Evolutionary conservation across 1,140 invertebrate species (phyloP).

Genomic region (Acromyrmex charruanus): DNA sequence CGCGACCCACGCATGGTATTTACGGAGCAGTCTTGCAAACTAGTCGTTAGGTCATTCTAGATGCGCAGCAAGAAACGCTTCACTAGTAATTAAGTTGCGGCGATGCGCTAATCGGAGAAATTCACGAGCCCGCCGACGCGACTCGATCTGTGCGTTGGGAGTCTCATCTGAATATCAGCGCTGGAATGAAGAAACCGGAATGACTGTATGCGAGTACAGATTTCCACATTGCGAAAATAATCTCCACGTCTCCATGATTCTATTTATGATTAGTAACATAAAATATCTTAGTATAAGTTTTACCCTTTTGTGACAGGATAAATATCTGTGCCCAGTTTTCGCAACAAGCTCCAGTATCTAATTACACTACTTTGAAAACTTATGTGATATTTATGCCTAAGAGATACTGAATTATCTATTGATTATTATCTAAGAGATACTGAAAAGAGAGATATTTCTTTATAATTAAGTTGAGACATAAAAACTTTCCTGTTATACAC

Average conservation of each 20-base stretch:
- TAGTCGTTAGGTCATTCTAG: constrained; percentile 59
- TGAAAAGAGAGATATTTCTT: background rate
- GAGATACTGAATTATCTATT: background rate
- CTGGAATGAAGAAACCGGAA: constrained; percentile 8
- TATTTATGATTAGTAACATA: background rate
- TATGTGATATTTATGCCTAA: background rate
- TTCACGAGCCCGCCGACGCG: constrained; percentile 64
- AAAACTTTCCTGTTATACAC: background rate
- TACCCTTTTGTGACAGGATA: background rate
- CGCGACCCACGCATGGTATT: constrained; percentile 17
- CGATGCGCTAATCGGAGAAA: constrained; percentile 71
- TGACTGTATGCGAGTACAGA: background rate
- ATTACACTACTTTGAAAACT: background rate
- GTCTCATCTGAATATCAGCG: background rate
- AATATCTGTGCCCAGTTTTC: background rate
- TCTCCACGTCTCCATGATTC: background rate
- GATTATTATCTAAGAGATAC: background rate
- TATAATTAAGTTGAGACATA: background rate
- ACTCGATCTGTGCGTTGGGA: background rate
- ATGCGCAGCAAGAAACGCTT: constrained; percentile 46
- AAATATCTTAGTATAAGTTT: background rate
- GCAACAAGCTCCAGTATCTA: background rate
- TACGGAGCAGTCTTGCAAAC: constrained; percentile 31
- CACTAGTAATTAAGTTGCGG: constrained; percentile 69
- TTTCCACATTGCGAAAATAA: constrained; percentile 5